Evolutionary conservation across 2,797 vertebrate genomes (phyloP).

Genomic region (Micrastur ruficollis): DNA sequence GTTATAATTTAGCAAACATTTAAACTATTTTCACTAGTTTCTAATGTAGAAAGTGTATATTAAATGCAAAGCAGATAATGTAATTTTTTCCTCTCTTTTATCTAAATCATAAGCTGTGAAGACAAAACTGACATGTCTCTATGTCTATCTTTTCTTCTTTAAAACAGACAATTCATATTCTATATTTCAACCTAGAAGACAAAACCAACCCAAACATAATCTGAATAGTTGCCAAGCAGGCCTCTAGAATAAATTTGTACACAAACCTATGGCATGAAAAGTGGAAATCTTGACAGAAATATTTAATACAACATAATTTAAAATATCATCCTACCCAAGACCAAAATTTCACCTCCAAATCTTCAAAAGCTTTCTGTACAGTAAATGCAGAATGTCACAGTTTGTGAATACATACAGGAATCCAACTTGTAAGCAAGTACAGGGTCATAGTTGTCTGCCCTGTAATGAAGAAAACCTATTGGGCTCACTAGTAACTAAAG

Average conservation of each 20-base stretch:
- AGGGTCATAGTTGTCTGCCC: neutral
- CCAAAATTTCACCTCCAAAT: neutral
- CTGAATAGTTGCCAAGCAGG: neutral
- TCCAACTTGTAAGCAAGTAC: neutral
- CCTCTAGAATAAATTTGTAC: neutral
- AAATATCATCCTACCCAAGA: neutral
- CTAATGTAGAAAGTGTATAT: neutral
- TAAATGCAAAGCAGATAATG: neutral
- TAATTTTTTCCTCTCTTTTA: neutral
- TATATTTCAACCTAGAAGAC: neutral
- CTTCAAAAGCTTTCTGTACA: neutral
- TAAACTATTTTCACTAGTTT: neutral
- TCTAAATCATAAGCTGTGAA: neutral
- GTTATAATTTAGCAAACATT: constrained; percentile 10
- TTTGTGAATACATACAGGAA: neutral
- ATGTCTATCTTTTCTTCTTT: neutral
- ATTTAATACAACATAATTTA: neutral
- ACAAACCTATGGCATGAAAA: neutral
- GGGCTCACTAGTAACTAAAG: neutral
- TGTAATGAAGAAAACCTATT: neutral
- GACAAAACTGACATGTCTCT: neutral
- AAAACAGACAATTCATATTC: neutral
- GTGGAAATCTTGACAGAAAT: neutral
- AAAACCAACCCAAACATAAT: neutral
- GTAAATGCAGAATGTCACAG: neutral